Conservation (phyloP, 2,888 invertebrate species). For the Ctena decussata region DNA sequence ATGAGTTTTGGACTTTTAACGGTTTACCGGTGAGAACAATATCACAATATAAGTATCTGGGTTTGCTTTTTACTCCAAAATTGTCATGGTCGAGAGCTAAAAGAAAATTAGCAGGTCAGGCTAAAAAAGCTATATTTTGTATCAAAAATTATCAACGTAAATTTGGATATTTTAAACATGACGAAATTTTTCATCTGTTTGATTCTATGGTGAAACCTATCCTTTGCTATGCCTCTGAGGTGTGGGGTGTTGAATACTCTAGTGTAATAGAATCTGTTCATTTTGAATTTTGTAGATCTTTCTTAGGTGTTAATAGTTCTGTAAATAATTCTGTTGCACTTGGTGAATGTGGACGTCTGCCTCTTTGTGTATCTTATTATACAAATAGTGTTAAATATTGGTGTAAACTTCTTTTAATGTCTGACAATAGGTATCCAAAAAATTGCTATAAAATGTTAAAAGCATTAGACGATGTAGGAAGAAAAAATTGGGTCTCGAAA, state of each 20-base stretch:
- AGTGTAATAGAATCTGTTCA: slow-evolving; percentile 16
- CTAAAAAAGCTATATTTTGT: background rate
- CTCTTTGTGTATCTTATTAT: background rate
- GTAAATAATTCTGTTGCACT: slow-evolving; percentile 24
- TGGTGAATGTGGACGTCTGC: slow-evolving; percentile 31
- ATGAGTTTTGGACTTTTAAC: slow-evolving; percentile 1
- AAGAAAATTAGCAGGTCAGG: background rate
- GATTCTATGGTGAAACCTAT: slow-evolving; percentile 13
- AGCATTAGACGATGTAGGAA: background rate
- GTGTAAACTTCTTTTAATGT: slow-evolving; percentile 4
- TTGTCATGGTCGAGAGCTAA: slow-evolving; percentile 7
- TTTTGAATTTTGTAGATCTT: slow-evolving; percentile 25
- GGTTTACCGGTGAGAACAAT: background rate
- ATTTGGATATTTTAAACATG: background rate
- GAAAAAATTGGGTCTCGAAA: background rate
- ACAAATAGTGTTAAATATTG: slow-evolving; percentile 9
- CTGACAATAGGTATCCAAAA: background rate
- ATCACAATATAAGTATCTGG: slow-evolving; percentile 17
- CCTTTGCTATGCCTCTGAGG: background rate
- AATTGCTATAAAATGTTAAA: slow-evolving; percentile 6
- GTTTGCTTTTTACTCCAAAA: slow-evolving; percentile 7
- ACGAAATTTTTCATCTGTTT: slow-evolving; percentile 1
- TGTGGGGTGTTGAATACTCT: slow-evolving; percentile 2
- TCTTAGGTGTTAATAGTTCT: slow-evolving; percentile 20
- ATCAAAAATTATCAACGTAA: background rate